Conservation (phyloP, 2,888 invertebrate genomes). For the Baccha elongata region DNA sequence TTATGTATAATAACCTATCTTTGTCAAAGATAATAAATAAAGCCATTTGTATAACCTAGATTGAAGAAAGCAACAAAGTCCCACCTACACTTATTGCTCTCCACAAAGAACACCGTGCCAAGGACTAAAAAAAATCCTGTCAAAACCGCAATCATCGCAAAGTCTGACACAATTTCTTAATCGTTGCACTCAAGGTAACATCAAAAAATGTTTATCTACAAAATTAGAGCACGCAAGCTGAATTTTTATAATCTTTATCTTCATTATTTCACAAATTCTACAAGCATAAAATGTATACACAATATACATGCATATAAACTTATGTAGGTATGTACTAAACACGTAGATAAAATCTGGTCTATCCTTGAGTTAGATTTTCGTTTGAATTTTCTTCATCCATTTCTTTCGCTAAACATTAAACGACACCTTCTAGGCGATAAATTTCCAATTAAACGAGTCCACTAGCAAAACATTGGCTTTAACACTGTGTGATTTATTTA, state of each 20-base stretch:
- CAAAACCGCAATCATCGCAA: conserved; percentile 19
- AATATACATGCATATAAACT: too few species aligned
- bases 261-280: not conserved
- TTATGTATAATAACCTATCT: too few species aligned
- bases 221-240: conserved; percentile 51
- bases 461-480: conserved; percentile 19
- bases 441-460: conserved; percentile 47
- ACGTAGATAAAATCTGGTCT: not conserved
- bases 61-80: too few species aligned
- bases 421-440: conserved; percentile 42
- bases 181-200: conserved; percentile 34
- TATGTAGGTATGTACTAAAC: not conserved
- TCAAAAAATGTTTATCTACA: conserved; percentile 24
- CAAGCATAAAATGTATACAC: too few species aligned
- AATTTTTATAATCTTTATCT: conserved; percentile 39
- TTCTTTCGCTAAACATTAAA: conserved; percentile 28
- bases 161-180: conserved; percentile 42
- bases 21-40: too few species aligned
- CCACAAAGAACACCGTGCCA: conserved; percentile 15
- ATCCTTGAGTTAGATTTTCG: conserved; percentile 43
- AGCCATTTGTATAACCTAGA: too few species aligned
- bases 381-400: not conserved
- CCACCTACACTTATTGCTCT: not conserved
- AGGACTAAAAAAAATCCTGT: conserved; percentile 22
- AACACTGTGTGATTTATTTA: conserved; percentile 21